These are phyloP conservation scores for Rhinoptilus africanus DNA, from an alignment of 2,113 vertebrate species.

Conservation along the genomic window DNA sequence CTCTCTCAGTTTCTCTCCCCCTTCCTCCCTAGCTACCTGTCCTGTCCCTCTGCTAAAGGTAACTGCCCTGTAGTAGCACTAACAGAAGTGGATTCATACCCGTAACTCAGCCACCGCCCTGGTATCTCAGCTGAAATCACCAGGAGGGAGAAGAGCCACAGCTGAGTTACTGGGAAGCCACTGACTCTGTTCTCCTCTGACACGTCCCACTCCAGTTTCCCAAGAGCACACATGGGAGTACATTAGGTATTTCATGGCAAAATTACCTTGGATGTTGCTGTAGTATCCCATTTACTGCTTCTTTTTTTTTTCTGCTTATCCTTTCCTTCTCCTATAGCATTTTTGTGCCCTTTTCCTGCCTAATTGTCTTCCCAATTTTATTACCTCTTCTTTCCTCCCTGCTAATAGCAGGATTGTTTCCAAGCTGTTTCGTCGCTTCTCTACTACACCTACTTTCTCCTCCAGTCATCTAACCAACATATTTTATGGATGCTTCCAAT, in stretches of 20 bases:
- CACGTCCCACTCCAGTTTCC: background rate
- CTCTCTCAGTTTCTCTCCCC: background rate
- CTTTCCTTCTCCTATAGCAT: background rate
- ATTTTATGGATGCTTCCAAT: conserved; percentile 1
- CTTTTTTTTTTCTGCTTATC: background rate
- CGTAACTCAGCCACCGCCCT: background rate
- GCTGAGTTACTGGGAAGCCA: background rate
- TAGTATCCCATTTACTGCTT: background rate
- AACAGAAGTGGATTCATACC: background rate
- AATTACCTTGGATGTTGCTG: background rate
- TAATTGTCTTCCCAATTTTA: background rate
- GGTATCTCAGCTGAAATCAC: background rate
- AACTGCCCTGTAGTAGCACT: background rate
- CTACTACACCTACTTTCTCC: background rate
- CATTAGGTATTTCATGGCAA: background rate
- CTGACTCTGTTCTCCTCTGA: background rate
- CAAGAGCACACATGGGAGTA: background rate
- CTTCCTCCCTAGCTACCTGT: background rate
- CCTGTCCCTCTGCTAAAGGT: background rate
- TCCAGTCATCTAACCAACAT: background rate
- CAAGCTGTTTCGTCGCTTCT: background rate
- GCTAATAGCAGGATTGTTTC: background rate
- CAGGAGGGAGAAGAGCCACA: background rate
- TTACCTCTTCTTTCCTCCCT: conserved; percentile 1
- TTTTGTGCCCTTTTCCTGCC: background rate